Conservation (phyloP, 2,113 vertebrate genomes). For the Brevimyrus niger region DNA sequence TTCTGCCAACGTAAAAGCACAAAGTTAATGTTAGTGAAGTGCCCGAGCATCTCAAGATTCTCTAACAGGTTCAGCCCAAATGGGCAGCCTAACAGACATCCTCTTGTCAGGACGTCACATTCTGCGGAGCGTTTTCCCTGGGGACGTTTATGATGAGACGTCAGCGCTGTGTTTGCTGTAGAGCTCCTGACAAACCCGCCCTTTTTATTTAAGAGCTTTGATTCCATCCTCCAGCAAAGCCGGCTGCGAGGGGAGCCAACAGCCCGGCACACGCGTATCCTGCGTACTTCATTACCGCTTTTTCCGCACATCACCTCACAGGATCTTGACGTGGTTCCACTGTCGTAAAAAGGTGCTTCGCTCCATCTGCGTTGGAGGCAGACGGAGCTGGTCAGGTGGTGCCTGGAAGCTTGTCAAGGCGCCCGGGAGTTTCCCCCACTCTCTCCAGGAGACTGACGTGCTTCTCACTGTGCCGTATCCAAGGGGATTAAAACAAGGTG, state of each 20-base stretch:
- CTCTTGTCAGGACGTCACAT: background rate
- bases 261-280: background rate
- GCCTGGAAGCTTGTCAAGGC: background rate
- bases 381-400: background rate
- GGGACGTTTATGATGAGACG: background rate
- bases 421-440: background rate
- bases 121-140: background rate
- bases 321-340: background rate
- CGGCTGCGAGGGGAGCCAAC: background rate
- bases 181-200: background rate
- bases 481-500: background rate
- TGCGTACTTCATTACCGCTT: background rate
- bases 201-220: background rate
- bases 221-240: background rate
- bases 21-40: background rate
- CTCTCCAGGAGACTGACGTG: background rate
- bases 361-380: background rate
- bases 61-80: background rate
- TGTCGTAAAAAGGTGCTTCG: background rate
- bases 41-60: background rate
- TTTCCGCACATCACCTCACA: background rate
- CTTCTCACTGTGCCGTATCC: background rate
- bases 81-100: background rate
- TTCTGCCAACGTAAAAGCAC: slow-evolving; percentile 6
- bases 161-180: background rate